A percentile compares a stretch with the other conserved stretches of the same genome.
Conservation (phyloP, 2,797 vertebrate species). For the Melanotaenia trifasciata region DNA sequence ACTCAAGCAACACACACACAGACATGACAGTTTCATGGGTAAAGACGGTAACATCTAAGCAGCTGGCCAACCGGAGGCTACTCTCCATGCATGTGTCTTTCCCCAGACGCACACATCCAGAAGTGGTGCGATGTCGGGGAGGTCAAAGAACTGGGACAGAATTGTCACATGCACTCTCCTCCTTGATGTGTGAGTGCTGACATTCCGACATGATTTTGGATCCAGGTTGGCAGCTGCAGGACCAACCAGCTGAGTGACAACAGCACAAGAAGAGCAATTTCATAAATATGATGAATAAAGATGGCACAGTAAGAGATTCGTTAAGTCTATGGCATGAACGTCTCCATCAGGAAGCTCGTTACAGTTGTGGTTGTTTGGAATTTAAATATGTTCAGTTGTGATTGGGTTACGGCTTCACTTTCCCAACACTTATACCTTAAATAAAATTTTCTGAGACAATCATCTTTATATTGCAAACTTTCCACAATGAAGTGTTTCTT, state of each 20-base stretch:
- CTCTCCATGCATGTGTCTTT: conserved; percentile 29
- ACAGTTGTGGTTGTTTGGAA: neutral
- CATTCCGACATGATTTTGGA: conserved; percentile 39
- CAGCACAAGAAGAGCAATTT: conserved; percentile 11
- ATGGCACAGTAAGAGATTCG: neutral
- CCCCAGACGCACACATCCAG: conserved; percentile 12
- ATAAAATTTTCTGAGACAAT: neutral
- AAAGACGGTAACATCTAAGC: conserved; percentile 15
- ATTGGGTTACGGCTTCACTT: neutral
- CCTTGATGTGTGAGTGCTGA: conserved; percentile 65
- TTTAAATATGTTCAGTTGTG: neutral
- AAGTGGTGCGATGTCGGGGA: conserved; percentile 37
- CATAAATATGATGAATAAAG: neutral
- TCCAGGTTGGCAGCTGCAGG: conserved; percentile 55
- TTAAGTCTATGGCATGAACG: neutral
- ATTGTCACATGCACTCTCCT: conserved; percentile 61
- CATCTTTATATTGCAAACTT: conserved; percentile 36
- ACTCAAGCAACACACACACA: neutral
- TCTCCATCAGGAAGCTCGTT: neutral
- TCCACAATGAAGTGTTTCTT: conserved; percentile 33
- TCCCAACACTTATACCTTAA: neutral
- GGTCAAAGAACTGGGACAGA: conserved; percentile 68
- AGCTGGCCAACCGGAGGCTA: conserved; percentile 25
- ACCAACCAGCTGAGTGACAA: conserved; percentile 45
- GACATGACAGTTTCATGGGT: conserved; percentile 21